Conservation (phyloP, 2,888 invertebrate species). For the Seira musarum region DNA sequence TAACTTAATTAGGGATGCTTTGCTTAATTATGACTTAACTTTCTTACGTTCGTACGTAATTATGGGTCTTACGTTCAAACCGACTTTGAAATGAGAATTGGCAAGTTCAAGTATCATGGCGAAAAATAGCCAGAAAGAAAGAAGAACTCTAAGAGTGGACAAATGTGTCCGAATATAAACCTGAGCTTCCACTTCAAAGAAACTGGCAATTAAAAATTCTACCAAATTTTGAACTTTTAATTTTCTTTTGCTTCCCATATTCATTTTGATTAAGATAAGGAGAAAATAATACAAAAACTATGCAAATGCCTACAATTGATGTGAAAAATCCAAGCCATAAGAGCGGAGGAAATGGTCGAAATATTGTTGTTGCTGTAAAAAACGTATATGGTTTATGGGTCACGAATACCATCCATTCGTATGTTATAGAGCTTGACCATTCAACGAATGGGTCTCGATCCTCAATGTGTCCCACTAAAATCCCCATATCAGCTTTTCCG, state of each 20-base stretch:
- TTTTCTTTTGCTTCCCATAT: too few species aligned
- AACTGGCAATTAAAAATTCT: too few species aligned
- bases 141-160: not conserved
- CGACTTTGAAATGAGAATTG: too few species aligned
- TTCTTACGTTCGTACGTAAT: too few species aligned
- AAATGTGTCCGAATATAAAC: not conserved
- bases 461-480: conserved; percentile 17
- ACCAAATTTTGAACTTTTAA: too few species aligned
- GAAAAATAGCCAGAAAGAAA: too few species aligned
- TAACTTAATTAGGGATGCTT: too few species aligned
- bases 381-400: conserved; percentile 8
- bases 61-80: too few species aligned
- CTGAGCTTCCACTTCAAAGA: too few species aligned
- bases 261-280: not conserved
- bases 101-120: too few species aligned
- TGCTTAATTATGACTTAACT: too few species aligned
- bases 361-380: conserved; percentile 11
- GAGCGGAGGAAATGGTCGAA: not conserved
- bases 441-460: not conserved
- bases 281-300: not conserved
- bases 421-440: conserved; percentile 12
- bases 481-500: conserved; percentile 19
- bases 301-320: not conserved
- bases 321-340: conserved; percentile 29
- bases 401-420: conserved; percentile 34